Base-by-base conservation (phyloP, 35 echinoderm and acorn worm species). In the Chiridota heheva region DNA sequence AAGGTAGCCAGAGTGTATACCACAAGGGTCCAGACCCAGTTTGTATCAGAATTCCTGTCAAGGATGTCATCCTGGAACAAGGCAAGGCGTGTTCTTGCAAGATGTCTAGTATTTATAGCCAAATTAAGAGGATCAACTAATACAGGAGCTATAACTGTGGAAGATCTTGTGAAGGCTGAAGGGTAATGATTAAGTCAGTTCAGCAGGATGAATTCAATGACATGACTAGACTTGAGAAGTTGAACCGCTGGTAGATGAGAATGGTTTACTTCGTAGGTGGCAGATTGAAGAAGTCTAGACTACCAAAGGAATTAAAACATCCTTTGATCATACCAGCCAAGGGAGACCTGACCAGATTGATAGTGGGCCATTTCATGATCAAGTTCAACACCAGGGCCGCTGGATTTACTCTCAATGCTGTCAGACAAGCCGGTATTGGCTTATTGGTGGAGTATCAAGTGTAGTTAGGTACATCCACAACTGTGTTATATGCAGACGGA, bases 191-290 rank as follows among this genome's bases (percentile, higher is more conserved):
- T 3, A 82, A 65, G 24, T 20, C 42, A 7, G 58, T 68, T 45
- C 78, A 82, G 60, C 60, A 82, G 10, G 67, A 46, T 32, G 61
- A 82, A 45, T 27, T 47, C 30, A 26, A 57, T 3, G 57, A 82
- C 4, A 18, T 43, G 17, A 67, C 3, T 1, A 30, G 68, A 42
- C 39, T 82, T 30, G 45, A 27, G 7, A 82, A 82, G 41, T 37
- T 90, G 30, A 47, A 84, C 61, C 78, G 27, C 76, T 88, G 20
- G 59, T 88, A 7, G 85, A 93, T 41, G 51, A 38, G 16, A 72
- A 88, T 79, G 91, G 91, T 20, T 6, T 93, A 16, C 43, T 88
- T 43, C n/a, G 72, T 93, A 18, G 91, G 84, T 48, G 89, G 89
- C 38, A 81, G 89, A 16, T 70, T 91, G 59, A 79, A 72, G 76